Evolutionary conservation across 2,113 vertebrate species (phyloP).

Genomic region (Labeo catla): DNA sequence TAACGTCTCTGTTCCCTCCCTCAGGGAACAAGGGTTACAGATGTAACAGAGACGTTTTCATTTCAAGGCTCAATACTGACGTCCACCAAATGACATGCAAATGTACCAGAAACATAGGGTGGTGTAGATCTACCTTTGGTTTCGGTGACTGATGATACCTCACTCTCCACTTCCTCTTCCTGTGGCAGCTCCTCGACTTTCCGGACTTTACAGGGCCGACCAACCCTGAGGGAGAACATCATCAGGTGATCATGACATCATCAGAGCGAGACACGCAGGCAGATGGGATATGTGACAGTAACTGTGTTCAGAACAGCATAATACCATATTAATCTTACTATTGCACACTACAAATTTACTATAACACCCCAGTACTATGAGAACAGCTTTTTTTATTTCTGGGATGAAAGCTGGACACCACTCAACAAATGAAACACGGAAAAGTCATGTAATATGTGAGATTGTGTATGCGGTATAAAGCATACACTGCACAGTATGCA

Average conservation of each 20-base stretch:
- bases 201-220: slow-evolving; percentile 73
- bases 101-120: too few relatives aligned
- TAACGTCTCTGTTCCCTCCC: too few relatives aligned
- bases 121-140: slow-evolving; percentile 76
- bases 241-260: not conserved
- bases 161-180: slow-evolving; percentile 73
- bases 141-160: slow-evolving; percentile 72
- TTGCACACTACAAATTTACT: not conserved
- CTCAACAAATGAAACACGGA: not conserved
- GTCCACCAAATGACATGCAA: not conserved
- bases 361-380: not conserved
- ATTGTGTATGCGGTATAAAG: not conserved
- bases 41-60: not conserved
- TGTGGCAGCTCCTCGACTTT: slow-evolving; percentile 63
- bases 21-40: too few relatives aligned
- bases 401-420: not conserved
- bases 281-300: not conserved
- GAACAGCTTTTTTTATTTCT: not conserved
- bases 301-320: not conserved
- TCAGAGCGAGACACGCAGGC: not conserved
- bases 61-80: not conserved
- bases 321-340: too few relatives aligned
- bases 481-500: not conserved
- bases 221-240: slow-evolving; percentile 70
- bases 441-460: not conserved